These are phyloP conservation scores for Oxyteleia sp. DNA, from an alignment of 2,888 invertebrate species.

Conservation along the genomic window DNA sequence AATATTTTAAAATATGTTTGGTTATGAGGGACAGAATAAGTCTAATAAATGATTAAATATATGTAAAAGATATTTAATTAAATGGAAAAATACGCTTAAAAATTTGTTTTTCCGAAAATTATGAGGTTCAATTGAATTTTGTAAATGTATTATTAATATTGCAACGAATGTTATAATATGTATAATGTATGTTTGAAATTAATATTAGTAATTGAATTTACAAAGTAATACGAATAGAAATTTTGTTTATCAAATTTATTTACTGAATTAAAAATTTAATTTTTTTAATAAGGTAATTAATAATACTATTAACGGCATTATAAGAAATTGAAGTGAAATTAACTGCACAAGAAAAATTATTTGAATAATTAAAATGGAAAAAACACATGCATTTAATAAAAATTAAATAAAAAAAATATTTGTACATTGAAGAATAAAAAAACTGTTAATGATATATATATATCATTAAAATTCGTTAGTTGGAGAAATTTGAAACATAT, in stretches of 20 bases:
- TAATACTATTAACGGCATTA: conserved; percentile 2
- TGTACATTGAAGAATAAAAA: neutral
- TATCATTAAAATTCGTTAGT: conserved; percentile 2
- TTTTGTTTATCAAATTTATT: conserved; percentile 7
- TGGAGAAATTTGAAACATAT: neutral
- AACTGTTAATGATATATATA: conserved; percentile 4
- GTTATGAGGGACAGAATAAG: too few relatives aligned
- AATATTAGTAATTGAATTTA: conserved; percentile 8
- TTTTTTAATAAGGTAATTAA: conserved; percentile 1
- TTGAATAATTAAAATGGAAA: conserved; percentile 1
- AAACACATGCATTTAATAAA: conserved; percentile 2
- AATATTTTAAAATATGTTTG: too few relatives aligned
- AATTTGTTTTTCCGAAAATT: conserved; percentile 4
- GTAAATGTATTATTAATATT: neutral
- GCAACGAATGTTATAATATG: conserved; percentile 6
- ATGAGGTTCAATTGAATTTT: neutral
- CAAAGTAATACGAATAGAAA: neutral
- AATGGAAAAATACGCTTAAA: neutral
- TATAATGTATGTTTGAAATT: conserved; percentile 1
- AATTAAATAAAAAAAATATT: neutral
- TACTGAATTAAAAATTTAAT: neutral
- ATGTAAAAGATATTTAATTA: neutral
- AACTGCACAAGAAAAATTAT: neutral
- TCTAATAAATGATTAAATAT: too few relatives aligned
- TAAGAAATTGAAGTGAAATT: neutral